Percentiles rank a stretch among this genome's conserved stretches.
Evolutionary conservation across 2,888 invertebrate species (phyloP).

Genomic region (Brachypterus glaber): DNA sequence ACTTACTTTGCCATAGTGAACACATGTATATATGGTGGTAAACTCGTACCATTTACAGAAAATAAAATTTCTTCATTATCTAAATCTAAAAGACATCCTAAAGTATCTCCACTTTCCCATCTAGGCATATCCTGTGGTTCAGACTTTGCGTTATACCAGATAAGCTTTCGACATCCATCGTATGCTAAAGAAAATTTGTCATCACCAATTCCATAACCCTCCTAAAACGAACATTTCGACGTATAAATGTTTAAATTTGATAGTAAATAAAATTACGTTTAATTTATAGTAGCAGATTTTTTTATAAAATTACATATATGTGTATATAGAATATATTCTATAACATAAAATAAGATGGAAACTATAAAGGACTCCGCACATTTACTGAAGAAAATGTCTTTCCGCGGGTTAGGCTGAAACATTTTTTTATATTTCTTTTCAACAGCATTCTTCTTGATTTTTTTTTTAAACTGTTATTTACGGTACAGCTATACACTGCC

Average conservation of each 20-base stretch:
- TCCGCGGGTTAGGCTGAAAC: too few species aligned
- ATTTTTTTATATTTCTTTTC: too few species aligned
- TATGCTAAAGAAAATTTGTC: conserved; percentile 82
- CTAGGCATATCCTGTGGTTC: conserved; percentile 48
- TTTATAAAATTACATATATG: neutral
- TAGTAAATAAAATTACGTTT: too few species aligned
- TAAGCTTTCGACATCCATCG: conserved; percentile 81
- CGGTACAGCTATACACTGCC: too few species aligned
- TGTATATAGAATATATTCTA: neutral
- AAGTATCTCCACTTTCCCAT: conserved; percentile 77
- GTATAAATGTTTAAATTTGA: neutral
- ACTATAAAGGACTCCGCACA: too few species aligned
- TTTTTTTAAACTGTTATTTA: too few species aligned
- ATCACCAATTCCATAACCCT: conserved; percentile 92
- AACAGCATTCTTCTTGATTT: too few species aligned
- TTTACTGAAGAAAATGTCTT: too few species aligned
- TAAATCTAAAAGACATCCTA: conserved; percentile 79
- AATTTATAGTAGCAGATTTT: too few species aligned
- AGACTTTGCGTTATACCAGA: conserved; percentile 82
- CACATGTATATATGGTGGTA: conserved; percentile 62
- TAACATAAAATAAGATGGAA: neutral
- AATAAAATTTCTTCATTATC: conserved; percentile 64
- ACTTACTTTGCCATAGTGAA: conserved; percentile 66
- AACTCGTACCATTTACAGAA: conserved; percentile 67
- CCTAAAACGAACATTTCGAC: conserved; percentile 45